phyloP scores from a whole-genome alignment of 2,113 vertebrate genomes.

The Proteles cristata region DNA sequence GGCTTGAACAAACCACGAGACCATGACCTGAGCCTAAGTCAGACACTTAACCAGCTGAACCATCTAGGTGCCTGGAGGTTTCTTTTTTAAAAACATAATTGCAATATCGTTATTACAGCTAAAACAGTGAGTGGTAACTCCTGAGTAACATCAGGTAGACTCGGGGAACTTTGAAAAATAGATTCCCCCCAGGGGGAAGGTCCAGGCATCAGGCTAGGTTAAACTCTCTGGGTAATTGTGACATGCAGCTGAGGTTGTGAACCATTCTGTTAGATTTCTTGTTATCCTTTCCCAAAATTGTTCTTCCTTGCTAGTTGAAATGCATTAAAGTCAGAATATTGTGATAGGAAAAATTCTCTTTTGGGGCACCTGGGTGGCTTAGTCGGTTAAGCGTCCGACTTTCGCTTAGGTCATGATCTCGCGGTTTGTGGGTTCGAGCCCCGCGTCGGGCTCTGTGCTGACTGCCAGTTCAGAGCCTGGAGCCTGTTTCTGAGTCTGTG shows the following conservation, averaged over 20 bases:
- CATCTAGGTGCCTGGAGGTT: background rate
- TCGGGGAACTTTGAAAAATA: background rate
- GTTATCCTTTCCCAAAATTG: conserved; percentile 24
- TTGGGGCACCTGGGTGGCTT: too few relatives aligned
- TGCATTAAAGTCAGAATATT: background rate
- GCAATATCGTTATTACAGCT: background rate
- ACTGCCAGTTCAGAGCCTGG: too few relatives aligned
- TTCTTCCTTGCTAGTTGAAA: conserved; percentile 10
- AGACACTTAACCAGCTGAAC: background rate
- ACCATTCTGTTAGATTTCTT: background rate
- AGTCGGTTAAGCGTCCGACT: too few relatives aligned
- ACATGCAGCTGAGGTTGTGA: background rate
- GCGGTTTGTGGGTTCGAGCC: too few relatives aligned
- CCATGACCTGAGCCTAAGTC: background rate
- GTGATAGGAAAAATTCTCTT: conserved; percentile 2
- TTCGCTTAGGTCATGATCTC: too few relatives aligned
- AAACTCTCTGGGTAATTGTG: background rate
- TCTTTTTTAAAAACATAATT: conserved; percentile 22
- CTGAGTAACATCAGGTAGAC: background rate
- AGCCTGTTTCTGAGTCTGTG: too few relatives aligned
- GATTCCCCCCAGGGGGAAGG: background rate
- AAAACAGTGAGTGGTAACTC: background rate
- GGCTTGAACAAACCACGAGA: background rate
- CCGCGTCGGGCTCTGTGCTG: too few relatives aligned
- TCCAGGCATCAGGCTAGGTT: background rate